Percentiles rank a stretch among this genome's conserved stretches.
Conservation (phyloP, 1,140 invertebrate species). For the silkworm (Bombyx mori) region DNA sequence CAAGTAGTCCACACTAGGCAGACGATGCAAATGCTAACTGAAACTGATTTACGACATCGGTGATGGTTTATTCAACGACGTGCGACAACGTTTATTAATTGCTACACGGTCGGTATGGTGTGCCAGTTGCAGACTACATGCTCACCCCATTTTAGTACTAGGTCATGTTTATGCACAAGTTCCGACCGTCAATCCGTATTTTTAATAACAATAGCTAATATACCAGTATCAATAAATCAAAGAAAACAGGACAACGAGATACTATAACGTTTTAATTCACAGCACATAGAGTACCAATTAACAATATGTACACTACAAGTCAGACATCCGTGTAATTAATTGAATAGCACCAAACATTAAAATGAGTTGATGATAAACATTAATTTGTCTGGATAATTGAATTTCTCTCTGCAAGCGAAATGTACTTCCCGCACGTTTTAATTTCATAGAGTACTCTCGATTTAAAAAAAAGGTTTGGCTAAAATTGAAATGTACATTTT, state of each 20-base stretch:
- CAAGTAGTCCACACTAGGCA: constrained; percentile 36
- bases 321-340: constrained; percentile 13
- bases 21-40: constrained; percentile 38
- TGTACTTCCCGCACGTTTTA: background rate
- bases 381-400: constrained; percentile 16
- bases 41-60: constrained; percentile 50
- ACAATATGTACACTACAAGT: too few species aligned
- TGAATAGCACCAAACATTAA: constrained; percentile 8
- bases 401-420: constrained; percentile 5
- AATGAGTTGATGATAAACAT: constrained; percentile 15
- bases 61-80: constrained; percentile 39
- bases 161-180: too few species aligned
- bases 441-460: too few species aligned
- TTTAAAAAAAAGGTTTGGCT: too few species aligned
- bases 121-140: constrained; percentile 13
- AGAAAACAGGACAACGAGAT: too few species aligned
- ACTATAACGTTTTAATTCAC: too few species aligned
- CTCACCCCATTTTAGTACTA: too few species aligned
- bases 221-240: too few species aligned
- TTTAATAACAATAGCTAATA: too few species aligned
- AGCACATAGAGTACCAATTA: too few species aligned
- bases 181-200: too few species aligned
- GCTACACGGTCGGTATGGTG: constrained; percentile 17
- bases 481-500: too few species aligned
- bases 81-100: constrained; percentile 25